phyloP scores from a whole-genome alignment of 2,888 invertebrate species.

The Andrena marginata region DNA sequence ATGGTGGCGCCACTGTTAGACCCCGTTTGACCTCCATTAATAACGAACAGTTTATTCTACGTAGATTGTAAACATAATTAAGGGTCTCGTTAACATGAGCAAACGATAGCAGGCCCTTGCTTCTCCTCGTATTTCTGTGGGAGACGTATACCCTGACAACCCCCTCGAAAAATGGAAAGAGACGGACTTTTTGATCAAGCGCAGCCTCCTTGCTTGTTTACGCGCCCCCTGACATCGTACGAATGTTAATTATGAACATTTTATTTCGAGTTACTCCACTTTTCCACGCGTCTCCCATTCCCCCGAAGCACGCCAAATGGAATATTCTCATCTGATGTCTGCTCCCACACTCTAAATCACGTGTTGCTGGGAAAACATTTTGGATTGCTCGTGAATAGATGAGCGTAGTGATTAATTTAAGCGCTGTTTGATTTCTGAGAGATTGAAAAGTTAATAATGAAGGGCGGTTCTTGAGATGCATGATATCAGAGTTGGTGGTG shows the following conservation, averaged over 20 bases:
- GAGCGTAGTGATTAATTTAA: background rate
- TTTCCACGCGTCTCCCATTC: background rate
- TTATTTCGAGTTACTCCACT: conserved; percentile 40
- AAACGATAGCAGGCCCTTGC: conserved; percentile 67
- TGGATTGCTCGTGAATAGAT: conserved; percentile 6
- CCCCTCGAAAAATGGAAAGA: conserved; percentile 50
- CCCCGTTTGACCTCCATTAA: conserved; percentile 68
- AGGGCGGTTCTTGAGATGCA: background rate
- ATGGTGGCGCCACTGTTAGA: conserved; percentile 25
- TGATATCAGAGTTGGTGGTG: background rate
- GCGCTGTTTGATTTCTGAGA: background rate
- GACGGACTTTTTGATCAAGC: conserved; percentile 65
- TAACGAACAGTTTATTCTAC: conserved; percentile 73
- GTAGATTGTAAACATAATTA: conserved; percentile 79
- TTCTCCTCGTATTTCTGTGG: conserved; percentile 52
- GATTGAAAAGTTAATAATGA: background rate
- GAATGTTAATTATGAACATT: conserved; percentile 66
- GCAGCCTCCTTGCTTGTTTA: conserved; percentile 33
- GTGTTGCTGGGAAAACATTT: background rate
- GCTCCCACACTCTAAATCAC: background rate
- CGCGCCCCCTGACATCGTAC: conserved; percentile 19
- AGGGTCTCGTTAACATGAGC: conserved; percentile 77
- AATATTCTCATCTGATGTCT: background rate
- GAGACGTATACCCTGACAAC: conserved; percentile 46
- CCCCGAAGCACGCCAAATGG: background rate